Evolutionary conservation across 2,888 invertebrate genomes (phyloP), one percentile per base, ranked within the genome.

Genomic region (Lagria hirta): DNA sequence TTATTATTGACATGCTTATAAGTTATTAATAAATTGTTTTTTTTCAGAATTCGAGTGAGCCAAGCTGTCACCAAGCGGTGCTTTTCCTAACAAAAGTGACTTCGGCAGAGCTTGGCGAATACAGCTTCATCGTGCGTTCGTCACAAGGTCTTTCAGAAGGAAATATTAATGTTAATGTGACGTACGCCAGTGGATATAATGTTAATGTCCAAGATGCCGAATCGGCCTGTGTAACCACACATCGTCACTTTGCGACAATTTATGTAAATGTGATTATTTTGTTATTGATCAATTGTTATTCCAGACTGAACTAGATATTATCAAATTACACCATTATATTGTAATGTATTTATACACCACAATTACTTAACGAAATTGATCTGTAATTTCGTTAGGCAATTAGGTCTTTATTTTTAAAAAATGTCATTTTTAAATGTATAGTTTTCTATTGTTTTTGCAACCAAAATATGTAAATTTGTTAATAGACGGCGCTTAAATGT

Each of bases 111-210:
- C 74, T 76, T 7, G 83, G 83, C 14, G 83, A 83, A 65, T 81
- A 82, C 70, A 72, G 76, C 50, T 75, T 83, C 52, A 68, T 83
- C 48, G 82, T 82, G 16, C 75, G 80, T 55, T 83, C 83, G 34
- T 69, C 76, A 21, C 76, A 76, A 56, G 83, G 83, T 37, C 71
- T 81, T 51, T 76, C 80, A 27, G 82, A 83, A 65, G 81, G 81
- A 32, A 74, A 74, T 51, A 77, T 83, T 61, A 73, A 75, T 57
- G 73, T 83, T 52, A 82, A 82, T 66, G 78, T 82, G 65, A 81
- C 81, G 3, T 71, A 71, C 51, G 70, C 71, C 28, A 71, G 70
- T 49, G 71, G 71, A 34, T 71, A 68, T 54, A 68, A 66, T 49
- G 60, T 66, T 36, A 68, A 66, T 49, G 60, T 66, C 36, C 59